Base-by-base conservation (phyloP, 1,140 invertebrate species). In the Diuraphis noxia region DNA sequence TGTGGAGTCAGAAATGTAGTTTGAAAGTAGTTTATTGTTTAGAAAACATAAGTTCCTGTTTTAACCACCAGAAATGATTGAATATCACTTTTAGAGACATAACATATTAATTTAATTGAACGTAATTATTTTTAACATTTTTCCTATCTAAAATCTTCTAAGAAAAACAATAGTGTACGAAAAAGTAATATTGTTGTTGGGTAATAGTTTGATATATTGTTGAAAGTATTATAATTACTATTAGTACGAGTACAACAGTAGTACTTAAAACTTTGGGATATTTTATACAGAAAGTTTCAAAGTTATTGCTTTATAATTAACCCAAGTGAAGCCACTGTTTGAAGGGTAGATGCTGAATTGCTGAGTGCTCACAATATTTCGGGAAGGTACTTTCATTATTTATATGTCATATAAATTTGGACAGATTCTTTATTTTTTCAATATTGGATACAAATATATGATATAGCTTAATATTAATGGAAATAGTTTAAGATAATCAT, bases 241-340 rank as follows among this genome's bases (percentile, higher is more conserved):
- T 34, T 30, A 52, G 43, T 49, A 87, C 25, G 56, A 52, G 43
- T 49, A 87, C 25, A 87, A 56, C 36, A 38, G 10, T 17, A 87
- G 49, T 38, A 56, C 36, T 56, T 56, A 56, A 56, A 87, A 56
- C 49, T 87, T 87, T 56, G 34, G 1, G 23, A 52, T 38, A 87
- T 13, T 87, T 13, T 56, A 19, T 56, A 87, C 85, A 56, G 25
- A 56, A 36, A 87, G 34, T 87, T 87, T 87, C 23, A 56, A 87
- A 56, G 46, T 87, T 87, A 56, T 38, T 30, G 36, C 34, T 87
- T 40, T 56, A 38, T 56, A 56, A 56, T 87, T 86, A 86, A 86
- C 46, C 34, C 34, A 36, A 36, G 43, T 34, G 9, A 13, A 34
- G 19, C 1, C 7, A 23, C 84, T 3, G 21, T 86, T 52, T 52